These are phyloP conservation scores for Panorpa germanica DNA, from an alignment of 2,888 invertebrate species.

Conservation along the genomic window DNA sequence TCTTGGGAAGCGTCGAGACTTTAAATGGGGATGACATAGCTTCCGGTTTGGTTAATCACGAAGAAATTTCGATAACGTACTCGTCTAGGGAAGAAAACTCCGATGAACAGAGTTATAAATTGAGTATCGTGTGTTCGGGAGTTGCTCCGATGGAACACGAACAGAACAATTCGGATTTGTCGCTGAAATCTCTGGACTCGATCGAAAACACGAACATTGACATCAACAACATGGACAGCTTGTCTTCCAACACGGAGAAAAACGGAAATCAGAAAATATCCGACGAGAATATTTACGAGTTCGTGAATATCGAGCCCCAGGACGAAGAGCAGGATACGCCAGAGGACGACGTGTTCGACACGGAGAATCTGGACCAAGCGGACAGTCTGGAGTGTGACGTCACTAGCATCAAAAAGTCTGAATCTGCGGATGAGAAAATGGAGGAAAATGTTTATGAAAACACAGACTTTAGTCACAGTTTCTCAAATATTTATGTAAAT, in stretches of 20 bases:
- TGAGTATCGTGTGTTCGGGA: slow-evolving; percentile 3
- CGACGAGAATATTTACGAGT: background rate
- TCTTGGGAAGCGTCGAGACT: slow-evolving; percentile 21
- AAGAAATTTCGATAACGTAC: no score
- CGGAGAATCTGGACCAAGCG: slow-evolving; percentile 17
- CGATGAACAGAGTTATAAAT: slow-evolving; percentile 6
- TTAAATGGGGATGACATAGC: slow-evolving; percentile 7
- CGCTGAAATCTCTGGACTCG: no score
- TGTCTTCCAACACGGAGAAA: slow-evolving; percentile 10
- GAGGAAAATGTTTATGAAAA: no score
- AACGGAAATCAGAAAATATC: slow-evolving; percentile 5
- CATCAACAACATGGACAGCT: slow-evolving; percentile 1
- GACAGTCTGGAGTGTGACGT: no score
- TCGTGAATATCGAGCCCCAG: no score
- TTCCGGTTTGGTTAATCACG: no score
- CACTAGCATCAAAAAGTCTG: no score
- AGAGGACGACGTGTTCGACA: background rate
- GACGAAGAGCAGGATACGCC: background rate
- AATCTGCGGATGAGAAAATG: no score
- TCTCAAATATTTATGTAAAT: slow-evolving; percentile 26
- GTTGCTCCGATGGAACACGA: slow-evolving; percentile 1
- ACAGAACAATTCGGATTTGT: background rate
- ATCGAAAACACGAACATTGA: slow-evolving; percentile 3
- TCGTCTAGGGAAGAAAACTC: slow-evolving; percentile 7
- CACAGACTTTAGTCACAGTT: no score